These are phyloP conservation scores for Tiliacea aurago DNA, from an alignment of 2,888 invertebrate species.

Conservation along the genomic window DNA sequence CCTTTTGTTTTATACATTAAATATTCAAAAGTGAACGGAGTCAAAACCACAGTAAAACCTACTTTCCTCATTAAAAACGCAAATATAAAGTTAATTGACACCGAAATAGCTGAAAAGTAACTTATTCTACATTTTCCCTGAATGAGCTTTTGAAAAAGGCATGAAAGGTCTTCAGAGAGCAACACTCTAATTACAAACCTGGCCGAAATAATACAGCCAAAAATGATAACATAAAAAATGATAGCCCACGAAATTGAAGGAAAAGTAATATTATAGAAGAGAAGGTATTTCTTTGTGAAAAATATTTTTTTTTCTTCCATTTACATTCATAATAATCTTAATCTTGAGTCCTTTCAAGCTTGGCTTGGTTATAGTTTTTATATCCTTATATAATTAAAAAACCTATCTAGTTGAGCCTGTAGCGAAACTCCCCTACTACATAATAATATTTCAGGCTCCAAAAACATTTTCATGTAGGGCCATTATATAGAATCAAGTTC, in stretches of 20 bases:
- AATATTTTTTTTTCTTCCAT: slow-evolving; percentile 57
- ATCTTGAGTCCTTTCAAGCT: slow-evolving; percentile 68
- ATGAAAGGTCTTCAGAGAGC: slow-evolving; percentile 32
- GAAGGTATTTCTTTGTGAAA: slow-evolving; percentile 53
- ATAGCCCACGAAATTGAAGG: slow-evolving; percentile 48
- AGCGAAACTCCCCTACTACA: slow-evolving; percentile 61
- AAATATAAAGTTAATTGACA: slow-evolving; percentile 47
- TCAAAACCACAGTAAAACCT: slow-evolving; percentile 8
- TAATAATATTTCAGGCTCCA: too few species aligned
- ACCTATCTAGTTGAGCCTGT: slow-evolving; percentile 65
- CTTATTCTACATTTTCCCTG: slow-evolving; percentile 35
- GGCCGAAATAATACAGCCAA: slow-evolving; percentile 50
- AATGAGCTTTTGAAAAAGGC: slow-evolving; percentile 39
- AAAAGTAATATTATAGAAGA: slow-evolving; percentile 53
- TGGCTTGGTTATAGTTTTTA: slow-evolving; percentile 72
- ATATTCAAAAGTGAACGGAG: slow-evolving; percentile 10
- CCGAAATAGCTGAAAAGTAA: slow-evolving; percentile 17
- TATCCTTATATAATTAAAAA: slow-evolving; percentile 78
- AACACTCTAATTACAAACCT: slow-evolving; percentile 56
- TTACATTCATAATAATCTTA: slow-evolving; percentile 71
- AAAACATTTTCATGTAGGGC: background rate
- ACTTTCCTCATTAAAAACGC: slow-evolving; percentile 31
- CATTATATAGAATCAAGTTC: too few species aligned
- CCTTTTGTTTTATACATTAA: slow-evolving; percentile 1
- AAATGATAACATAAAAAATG: slow-evolving; percentile 62